A percentile compares a stretch with the other conserved stretches of the same genome.
These are phyloP conservation scores for Bettongia penicillata DNA, from an alignment of 2,113 vertebrate species.

Conservation along the genomic window DNA sequence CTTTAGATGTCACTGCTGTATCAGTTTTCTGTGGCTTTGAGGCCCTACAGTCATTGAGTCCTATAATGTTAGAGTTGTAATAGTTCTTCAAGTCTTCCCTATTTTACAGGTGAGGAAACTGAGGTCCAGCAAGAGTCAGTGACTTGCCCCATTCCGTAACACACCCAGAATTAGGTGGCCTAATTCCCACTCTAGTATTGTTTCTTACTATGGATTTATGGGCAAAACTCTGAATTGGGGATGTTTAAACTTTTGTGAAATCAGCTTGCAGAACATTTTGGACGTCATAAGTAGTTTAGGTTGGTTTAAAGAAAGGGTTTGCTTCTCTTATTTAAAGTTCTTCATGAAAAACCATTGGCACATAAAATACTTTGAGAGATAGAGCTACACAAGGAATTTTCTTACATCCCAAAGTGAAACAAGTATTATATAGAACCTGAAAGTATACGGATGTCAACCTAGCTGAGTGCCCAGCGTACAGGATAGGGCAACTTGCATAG, in stretches of 20 bases:
- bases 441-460: neutral
- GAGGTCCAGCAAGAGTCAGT: neutral
- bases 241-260: neutral
- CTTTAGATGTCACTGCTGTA: slow-evolving; percentile 66
- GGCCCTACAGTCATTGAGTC: neutral
- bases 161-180: neutral
- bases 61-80: neutral
- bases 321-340: neutral
- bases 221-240: neutral
- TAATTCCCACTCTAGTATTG: neutral
- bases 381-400: neutral
- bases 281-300: neutral
- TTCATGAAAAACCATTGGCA: neutral
- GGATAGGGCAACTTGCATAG: neutral
- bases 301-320: neutral
- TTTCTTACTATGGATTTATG: neutral
- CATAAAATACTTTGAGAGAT: neutral
- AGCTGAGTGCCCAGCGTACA: neutral
- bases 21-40: neutral
- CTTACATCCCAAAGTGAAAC: neutral
- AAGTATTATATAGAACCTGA: neutral
- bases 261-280: neutral
- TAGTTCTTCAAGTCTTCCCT: neutral
- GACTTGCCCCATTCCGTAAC: neutral
- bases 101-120: neutral